phyloP scores from a whole-genome alignment of 1,140 invertebrate genomes.

The Condylostylus longicornis region DNA sequence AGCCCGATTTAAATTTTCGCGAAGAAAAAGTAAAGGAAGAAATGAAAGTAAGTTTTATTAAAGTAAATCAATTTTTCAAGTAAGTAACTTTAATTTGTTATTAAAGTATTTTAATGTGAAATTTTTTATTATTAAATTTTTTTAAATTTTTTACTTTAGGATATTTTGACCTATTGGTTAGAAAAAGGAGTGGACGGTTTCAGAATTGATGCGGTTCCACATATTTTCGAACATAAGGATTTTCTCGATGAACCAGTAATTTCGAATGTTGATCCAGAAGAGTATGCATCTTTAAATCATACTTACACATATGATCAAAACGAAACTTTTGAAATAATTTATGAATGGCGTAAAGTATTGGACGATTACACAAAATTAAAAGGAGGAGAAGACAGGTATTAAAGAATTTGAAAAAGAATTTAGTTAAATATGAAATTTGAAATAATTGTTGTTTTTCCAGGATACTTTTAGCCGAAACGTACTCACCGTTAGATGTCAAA shows the following conservation, averaged over 20 bases:
- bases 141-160: constrained; percentile 26
- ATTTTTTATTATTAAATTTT: neutral
- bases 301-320: constrained; percentile 38
- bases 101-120: neutral
- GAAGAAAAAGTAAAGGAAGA: constrained; percentile 43
- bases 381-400: constrained; percentile 18
- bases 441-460: constrained; percentile 18
- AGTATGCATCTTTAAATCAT: constrained; percentile 37
- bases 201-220: constrained; percentile 46
- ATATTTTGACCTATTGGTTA: constrained; percentile 57
- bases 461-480: constrained; percentile 58
- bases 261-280: constrained; percentile 19
- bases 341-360: constrained; percentile 37
- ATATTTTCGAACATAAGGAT: constrained; percentile 43
- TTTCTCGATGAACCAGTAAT: constrained; percentile 36
- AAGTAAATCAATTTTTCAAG: neutral
- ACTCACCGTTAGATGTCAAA: constrained; percentile 32
- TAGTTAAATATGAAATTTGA: neutral
- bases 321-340: constrained; percentile 36
- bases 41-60: constrained; percentile 36
- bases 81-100: no score
- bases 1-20: constrained; percentile 57
- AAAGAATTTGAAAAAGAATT: neutral
- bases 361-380: constrained; percentile 31
- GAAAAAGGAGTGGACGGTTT: constrained; percentile 62